Conservation (phyloP, 2,113 vertebrate genomes). For the Xyrauchen texanus region DNA sequence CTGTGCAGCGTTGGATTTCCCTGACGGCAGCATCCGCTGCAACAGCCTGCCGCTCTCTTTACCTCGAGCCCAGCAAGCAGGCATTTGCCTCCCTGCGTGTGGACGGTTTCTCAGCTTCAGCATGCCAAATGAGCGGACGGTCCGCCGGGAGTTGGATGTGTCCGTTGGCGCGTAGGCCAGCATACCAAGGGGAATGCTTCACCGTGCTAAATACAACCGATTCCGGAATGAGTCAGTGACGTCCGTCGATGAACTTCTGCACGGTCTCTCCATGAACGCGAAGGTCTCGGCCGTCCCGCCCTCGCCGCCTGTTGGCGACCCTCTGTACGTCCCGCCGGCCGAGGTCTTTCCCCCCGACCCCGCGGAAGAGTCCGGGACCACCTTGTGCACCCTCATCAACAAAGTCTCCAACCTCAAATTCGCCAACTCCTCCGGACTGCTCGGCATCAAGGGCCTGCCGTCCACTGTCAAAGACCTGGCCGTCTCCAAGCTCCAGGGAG, state of each 20-base stretch:
- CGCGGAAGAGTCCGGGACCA: slow-evolving; percentile 90
- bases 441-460: slow-evolving; percentile 91
- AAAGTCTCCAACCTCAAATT: slow-evolving; percentile 98
- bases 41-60: slow-evolving; percentile 55
- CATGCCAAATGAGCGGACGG: slow-evolving; percentile 85
- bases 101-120: slow-evolving; percentile 74
- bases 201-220: slow-evolving; percentile 99
- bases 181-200: slow-evolving; percentile 98
- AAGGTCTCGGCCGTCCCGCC: slow-evolving; percentile 85
- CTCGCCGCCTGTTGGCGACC: slow-evolving; percentile 76
- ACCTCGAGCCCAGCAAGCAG: slow-evolving; percentile 43
- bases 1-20: slow-evolving; percentile 70
- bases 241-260: slow-evolving; percentile 95
- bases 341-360: slow-evolving; percentile 81
- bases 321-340: slow-evolving; percentile 82
- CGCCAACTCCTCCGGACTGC: slow-evolving; percentile 86
- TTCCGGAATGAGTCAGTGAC: slow-evolving; percentile 99
- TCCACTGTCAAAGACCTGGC: slow-evolving; percentile 97
- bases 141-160: slow-evolving; percentile 83
- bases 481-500: slow-evolving; percentile 91
- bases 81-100: slow-evolving; percentile 58
- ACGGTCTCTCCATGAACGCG: slow-evolving; percentile 94
- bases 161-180: slow-evolving; percentile 85
- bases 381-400: slow-evolving; percentile 94
- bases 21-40: slow-evolving; percentile 61